Percentiles rank a stretch among this genome's conserved stretches.
These are phyloP conservation scores for Amphibalanus amphitrite DNA, from an alignment of 1,140 invertebrate genomes.

Conservation along the genomic window DNA sequence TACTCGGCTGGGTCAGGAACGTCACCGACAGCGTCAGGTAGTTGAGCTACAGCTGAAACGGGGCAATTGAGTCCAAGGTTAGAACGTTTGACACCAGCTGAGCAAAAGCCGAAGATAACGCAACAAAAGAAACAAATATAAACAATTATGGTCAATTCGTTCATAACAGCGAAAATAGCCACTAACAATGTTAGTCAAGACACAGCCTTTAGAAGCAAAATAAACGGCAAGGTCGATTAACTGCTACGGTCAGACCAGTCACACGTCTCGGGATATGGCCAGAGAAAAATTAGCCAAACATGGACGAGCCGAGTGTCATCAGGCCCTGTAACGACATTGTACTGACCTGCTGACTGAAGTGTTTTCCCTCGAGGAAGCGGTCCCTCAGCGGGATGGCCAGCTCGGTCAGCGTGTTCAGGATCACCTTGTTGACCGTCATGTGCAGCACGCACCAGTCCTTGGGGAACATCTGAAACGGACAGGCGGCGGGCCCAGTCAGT, in stretches of 20 bases:
- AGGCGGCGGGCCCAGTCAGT: slow-evolving; percentile 14
- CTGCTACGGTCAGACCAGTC: no score
- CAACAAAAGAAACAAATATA: slow-evolving; percentile 4
- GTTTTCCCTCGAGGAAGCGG: slow-evolving; percentile 49
- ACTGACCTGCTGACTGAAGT: slow-evolving; percentile 47
- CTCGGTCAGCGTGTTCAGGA: slow-evolving; percentile 67
- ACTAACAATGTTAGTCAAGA: no score
- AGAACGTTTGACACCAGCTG: no score
- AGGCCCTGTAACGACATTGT: slow-evolving; percentile 20
- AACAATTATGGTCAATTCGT: not conserved
- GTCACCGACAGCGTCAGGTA: slow-evolving; percentile 76
- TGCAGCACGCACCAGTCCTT: slow-evolving; percentile 85
- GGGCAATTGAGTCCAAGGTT: no score
- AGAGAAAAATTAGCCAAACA: not conserved
- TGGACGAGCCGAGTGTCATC: not conserved
- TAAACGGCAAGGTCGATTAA: no score
- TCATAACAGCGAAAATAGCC: no score
- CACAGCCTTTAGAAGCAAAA: no score
- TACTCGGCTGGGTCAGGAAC: slow-evolving; percentile 72
- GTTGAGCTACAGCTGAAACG: slow-evolving; percentile 60
- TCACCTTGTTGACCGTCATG: no score
- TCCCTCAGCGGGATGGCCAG: slow-evolving; percentile 69
- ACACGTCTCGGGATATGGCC: no score
- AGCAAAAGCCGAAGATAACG: no score
- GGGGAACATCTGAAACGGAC: slow-evolving; percentile 46